Evolutionary conservation across 2,113 vertebrate species (phyloP), one percentile per base, ranked within the genome.

Genomic region (Phalacrocorax brasilianus): DNA sequence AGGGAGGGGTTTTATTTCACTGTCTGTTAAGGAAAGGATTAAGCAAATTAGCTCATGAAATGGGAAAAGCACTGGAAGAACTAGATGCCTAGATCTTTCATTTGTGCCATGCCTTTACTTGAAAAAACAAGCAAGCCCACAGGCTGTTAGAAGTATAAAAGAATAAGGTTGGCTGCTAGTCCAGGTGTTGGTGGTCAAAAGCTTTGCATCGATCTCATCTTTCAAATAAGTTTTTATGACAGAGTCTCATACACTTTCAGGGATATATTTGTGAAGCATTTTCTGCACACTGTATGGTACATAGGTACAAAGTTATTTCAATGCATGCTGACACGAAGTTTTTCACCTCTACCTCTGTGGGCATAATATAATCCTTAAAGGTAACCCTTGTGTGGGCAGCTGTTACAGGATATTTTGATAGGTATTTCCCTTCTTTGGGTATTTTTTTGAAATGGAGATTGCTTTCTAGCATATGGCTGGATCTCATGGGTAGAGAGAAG

Each of bases 201-300:
- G 35, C 44, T 88, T 66, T 55, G 23, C 56, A 67, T 38, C 21
- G 50, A 86, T 81, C 19, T 22, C 18, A 27, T 66, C 50, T 58
- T 92, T 66, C 42, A 70, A 61, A 14, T 14, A 30, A 53, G 32
- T n/a, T 86, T 65, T 70, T 38, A 6, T 26, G 55, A 26, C 4
- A 14, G 18, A 0, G 0, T n/a, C 49, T 53, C 2, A 1, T 38
- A 71, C 26, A 14, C 22, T 55, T 32, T 52, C 40, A 4, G 1
- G 32, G 53, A 72, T 0, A 0, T n/a, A 23, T 17, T 59, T 67
- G 38, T 24, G 32, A 40, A 58, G 26, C 3, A 1, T n/a, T 74
- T 70, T n/a, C 17, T 50, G 12, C 2, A 0, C 24, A 28, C n/a
- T 24, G 2, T 28, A 40, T 32, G 49, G 49, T 33, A 74, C 35